Evolutionary conservation across 1,140 invertebrate genomes (phyloP), one percentile per base, ranked within the genome.

Genomic region (Conopomorpha cramerella): DNA sequence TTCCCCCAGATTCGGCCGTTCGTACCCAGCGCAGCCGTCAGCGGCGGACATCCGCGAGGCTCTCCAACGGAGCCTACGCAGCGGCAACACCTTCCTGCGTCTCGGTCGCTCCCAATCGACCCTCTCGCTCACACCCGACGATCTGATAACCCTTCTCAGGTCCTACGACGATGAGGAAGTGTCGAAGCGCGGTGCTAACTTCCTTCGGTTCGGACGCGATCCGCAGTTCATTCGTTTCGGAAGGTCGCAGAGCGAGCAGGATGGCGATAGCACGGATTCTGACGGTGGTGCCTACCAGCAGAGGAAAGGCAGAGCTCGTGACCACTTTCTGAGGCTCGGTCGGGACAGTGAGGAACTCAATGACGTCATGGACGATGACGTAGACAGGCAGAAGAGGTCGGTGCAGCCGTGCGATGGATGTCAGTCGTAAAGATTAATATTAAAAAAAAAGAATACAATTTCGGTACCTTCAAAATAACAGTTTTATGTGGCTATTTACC

Each of bases 321-420:
- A 72, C 34, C 63, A 72, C 18, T 74, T 74, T 36, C 60, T 74
- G 28, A 59, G 70, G 40, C 58, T 74, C 1, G 70, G 70, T 6
- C 47, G 70, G 18, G 63, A 70, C 34, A 68, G 51, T 16, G 70
- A 74, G 33, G 63, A 70, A 27, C 11, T 66, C 6, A 55, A 51
- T 17, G 55, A 62, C n/a, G 44, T 6, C 15, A 36, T 35, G 8
- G 64, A 66, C 3, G 53, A 56, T 12, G 28, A 47, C 4, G 50
- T 52, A 1, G 55, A 61, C 2, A 60, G 57, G 34, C 56, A 53
- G 48, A 71, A 74, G 50, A 56, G 61, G 28, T 55, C 61, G 2
- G 33, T 43, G 4, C 55, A 51, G n/a, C 30, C 46, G 8, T 70
- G 70, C 46, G 48, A 55, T 10, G 58, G 70, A 23, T 74, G 66